These are phyloP conservation scores for Muntiacus reevesi DNA, from an alignment of 2,113 vertebrate genomes.

Conservation along the genomic window DNA sequence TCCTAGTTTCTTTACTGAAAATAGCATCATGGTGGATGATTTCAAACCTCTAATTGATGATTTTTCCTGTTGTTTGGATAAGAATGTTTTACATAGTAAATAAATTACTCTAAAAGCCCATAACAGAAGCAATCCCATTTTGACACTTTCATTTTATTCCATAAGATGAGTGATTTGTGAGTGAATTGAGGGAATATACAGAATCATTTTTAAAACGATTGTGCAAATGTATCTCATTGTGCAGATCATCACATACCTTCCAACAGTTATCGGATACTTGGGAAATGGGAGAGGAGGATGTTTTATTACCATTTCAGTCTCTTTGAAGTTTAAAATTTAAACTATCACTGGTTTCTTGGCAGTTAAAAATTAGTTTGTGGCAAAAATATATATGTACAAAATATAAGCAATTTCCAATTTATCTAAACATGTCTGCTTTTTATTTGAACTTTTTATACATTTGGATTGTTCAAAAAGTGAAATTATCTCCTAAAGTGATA, in stretches of 20 bases:
- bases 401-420: background rate
- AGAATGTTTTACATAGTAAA: background rate
- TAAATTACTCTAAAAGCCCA: background rate
- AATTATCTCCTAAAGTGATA: background rate
- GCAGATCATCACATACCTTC: background rate
- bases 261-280: conserved; percentile 14
- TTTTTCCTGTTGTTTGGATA: conserved; percentile 35
- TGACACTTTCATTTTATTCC: conserved; percentile 37
- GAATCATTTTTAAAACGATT: conserved; percentile 17
- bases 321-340: conserved; percentile 1
- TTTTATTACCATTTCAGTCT: conserved; percentile 39
- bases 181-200: conserved; percentile 31
- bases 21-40: conserved; percentile 22
- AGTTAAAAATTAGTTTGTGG: background rate
- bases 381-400: background rate
- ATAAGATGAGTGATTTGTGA: conserved; percentile 33
- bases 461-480: background rate
- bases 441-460: background rate
- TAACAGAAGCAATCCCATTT: background rate
- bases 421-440: background rate
- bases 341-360: background rate
- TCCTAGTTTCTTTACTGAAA: conserved; percentile 8
- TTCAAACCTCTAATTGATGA: conserved; percentile 8
- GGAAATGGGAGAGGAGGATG: background rate
- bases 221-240: conserved; percentile 34